Conservation (phyloP, 2,797 vertebrate species). For the Spinus olivaceus region DNA sequence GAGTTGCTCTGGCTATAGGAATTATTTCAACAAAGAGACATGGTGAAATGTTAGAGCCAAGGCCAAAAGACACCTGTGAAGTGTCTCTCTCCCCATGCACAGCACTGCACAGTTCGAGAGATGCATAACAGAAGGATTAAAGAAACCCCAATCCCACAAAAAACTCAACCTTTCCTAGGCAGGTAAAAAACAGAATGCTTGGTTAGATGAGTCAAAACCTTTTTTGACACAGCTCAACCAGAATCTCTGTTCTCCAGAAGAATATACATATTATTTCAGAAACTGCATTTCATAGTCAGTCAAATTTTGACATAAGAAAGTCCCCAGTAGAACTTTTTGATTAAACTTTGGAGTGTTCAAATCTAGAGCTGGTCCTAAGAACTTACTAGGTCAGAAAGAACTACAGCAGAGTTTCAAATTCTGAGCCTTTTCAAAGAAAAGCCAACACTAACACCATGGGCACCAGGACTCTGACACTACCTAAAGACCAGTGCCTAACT, state of each 20-base stretch:
- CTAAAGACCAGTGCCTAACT: not conserved
- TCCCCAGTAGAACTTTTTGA: not conserved
- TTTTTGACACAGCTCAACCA: not conserved
- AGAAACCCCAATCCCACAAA: not conserved
- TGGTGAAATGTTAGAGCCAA: not conserved
- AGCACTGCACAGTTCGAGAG: not conserved
- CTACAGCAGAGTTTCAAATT: not conserved
- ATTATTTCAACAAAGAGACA: not conserved
- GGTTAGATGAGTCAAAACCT: not conserved
- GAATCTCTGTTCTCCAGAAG: not conserved
- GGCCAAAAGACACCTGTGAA: not conserved
- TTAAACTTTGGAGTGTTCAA: not conserved
- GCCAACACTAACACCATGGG: not conserved
- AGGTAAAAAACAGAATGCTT: not conserved
- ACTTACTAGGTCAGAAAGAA: not conserved
- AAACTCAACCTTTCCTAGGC: not conserved
- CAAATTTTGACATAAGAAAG: not conserved
- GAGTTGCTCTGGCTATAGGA: not conserved
- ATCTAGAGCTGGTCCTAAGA: not conserved
- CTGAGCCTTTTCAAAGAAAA: not conserved
- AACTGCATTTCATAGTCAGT: not conserved
- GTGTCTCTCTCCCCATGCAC: not conserved
- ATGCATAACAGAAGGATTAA: not conserved
- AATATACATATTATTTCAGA: not conserved
- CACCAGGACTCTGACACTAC: not conserved